phyloP scores from a whole-genome alignment of 53 echinoderm and acorn worm species.

The Holothuria leucospilota region DNA sequence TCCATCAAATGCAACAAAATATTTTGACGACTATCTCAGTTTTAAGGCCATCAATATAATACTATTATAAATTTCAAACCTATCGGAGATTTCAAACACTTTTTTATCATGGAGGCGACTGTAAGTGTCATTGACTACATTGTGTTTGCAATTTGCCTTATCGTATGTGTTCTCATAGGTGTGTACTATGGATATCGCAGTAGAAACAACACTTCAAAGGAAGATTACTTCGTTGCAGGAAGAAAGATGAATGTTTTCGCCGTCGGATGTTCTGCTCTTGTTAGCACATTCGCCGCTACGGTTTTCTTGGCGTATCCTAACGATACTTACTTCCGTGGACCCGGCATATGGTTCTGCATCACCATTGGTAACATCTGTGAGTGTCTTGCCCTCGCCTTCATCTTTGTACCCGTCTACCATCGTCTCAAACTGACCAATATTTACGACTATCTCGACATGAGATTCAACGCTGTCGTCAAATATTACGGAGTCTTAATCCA shows the following conservation, averaged over 20 bases:
- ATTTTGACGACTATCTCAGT: too few species aligned
- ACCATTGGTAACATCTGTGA: constrained; percentile 26
- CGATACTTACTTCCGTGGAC: constrained; percentile 17
- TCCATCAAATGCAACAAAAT: too few species aligned
- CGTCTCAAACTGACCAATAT: constrained; percentile 25
- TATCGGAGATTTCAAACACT: neutral
- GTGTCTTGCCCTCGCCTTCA: constrained; percentile 14
- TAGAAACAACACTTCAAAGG: neutral
- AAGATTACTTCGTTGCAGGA: constrained; percentile 28
- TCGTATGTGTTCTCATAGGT: constrained; percentile 7
- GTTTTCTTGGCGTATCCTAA: constrained; percentile 11
- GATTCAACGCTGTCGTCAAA: constrained; percentile 20
- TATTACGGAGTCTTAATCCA: constrained; percentile 17
- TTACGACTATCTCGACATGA: constrained; percentile 18
- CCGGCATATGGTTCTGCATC: constrained; percentile 16
- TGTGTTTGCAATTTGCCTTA: neutral
- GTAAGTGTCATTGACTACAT: constrained; percentile 7
- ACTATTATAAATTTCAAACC: too few species aligned
- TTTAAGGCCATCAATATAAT: too few species aligned
- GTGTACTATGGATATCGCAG: constrained; percentile 9
- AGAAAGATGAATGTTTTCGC: constrained; percentile 23
- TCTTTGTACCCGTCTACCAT: constrained; percentile 13
- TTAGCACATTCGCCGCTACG: constrained; percentile 14
- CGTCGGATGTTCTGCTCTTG: constrained; percentile 21
- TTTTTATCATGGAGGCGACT: neutral